Conservation (phyloP, 2,888 invertebrate genomes). For the Dichetophora obliterata region DNA sequence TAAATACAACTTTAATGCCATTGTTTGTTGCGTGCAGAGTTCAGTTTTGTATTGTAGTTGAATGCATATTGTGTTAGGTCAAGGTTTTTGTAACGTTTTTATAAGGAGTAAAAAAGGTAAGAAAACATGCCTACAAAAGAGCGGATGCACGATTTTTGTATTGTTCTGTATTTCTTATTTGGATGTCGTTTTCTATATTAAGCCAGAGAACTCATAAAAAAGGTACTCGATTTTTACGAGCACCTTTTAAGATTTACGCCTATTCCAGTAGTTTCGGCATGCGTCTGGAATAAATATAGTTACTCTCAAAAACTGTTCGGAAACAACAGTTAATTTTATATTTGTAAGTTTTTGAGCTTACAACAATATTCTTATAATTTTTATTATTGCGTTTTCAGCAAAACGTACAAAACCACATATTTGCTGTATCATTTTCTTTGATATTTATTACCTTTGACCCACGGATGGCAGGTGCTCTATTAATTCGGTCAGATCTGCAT, state of each 20-base stretch:
- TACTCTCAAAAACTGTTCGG: too few species aligned
- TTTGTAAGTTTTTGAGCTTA: too few species aligned
- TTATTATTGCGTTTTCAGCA: too few species aligned
- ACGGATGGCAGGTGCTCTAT: too few species aligned
- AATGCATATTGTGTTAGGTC: slow-evolving; percentile 19
- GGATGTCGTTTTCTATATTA: neutral
- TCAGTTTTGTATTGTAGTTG: neutral
- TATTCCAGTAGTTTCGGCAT: too few species aligned
- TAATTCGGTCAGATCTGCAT: too few species aligned
- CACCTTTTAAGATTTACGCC: neutral
- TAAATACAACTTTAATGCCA: neutral
- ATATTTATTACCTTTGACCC: too few species aligned
- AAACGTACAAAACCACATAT: too few species aligned
- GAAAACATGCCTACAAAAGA: neutral
- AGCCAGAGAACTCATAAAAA: neutral
- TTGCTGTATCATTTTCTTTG: too few species aligned
- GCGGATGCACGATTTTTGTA: neutral
- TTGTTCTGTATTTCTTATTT: neutral
- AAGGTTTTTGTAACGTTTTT: slow-evolving; percentile 20
- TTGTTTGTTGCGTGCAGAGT: neutral
- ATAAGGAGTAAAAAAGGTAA: neutral
- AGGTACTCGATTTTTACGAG: neutral
- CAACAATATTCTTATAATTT: too few species aligned
- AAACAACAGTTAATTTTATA: too few species aligned
- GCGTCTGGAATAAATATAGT: too few species aligned